Evolutionary conservation across 2,113 vertebrate genomes (phyloP).

Genomic region (Tragelaphus imberbis): DNA sequence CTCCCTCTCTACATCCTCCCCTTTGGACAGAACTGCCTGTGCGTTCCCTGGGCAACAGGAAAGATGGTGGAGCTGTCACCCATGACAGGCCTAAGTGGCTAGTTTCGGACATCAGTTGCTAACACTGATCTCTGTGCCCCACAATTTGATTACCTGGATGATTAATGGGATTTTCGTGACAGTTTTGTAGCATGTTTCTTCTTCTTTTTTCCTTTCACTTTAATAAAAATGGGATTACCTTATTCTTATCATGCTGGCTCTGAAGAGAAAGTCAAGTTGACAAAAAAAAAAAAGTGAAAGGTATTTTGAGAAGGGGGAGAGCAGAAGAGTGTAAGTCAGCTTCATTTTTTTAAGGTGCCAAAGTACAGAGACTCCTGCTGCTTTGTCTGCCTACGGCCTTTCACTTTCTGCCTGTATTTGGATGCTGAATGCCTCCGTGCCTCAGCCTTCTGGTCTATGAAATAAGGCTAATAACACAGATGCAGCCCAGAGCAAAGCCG

Average conservation of each 20-base stretch:
- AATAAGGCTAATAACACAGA: conserved; percentile 50
- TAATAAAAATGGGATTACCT: conserved; percentile 67
- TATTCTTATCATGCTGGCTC: conserved; percentile 35
- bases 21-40: neutral
- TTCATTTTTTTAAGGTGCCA: neutral
- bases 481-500: conserved; percentile 36
- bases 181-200: conserved; percentile 41
- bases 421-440: neutral
- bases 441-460: conserved; percentile 19
- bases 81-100: neutral
- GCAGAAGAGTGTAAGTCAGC: neutral
- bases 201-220: conserved; percentile 39
- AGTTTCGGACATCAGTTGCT: conserved; percentile 20
- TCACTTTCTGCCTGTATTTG: neutral
- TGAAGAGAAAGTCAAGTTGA: conserved; percentile 36
- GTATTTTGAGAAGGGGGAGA: neutral
- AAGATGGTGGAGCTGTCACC: neutral
- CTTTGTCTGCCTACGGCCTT: neutral
- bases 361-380: neutral
- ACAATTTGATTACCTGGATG: conserved; percentile 41
- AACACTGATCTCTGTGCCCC: conserved; percentile 21
- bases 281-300: neutral
- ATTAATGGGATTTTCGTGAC: conserved; percentile 55
- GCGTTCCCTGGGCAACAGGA: neutral
- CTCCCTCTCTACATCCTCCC: neutral